Conservation (phyloP, 2,888 invertebrate species). For the Dynastes grantii region DNA sequence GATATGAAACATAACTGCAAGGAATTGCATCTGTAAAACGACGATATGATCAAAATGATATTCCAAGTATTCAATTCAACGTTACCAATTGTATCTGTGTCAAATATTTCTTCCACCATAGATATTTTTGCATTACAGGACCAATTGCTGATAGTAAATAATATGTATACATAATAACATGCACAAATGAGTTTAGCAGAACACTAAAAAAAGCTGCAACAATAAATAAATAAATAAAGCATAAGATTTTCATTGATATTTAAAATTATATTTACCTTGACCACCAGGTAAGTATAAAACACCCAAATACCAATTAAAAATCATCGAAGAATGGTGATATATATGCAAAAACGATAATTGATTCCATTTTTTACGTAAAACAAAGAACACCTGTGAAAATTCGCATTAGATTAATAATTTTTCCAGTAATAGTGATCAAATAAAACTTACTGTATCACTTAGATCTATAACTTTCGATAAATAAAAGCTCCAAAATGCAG, state of each 20-base stretch:
- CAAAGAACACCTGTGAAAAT: slow-evolving; percentile 81
- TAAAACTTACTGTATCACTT: slow-evolving; percentile 82
- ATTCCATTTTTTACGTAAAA: slow-evolving; percentile 90
- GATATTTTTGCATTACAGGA: slow-evolving; percentile 84
- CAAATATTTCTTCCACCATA: slow-evolving; percentile 95
- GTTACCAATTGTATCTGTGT: slow-evolving; percentile 89
- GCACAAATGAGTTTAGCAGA: slow-evolving; percentile 91
- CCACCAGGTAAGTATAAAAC: slow-evolving; percentile 78
- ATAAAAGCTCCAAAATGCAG: slow-evolving; percentile 94
- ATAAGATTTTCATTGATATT: background rate
- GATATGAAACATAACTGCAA: slow-evolving; percentile 56
- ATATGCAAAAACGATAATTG: slow-evolving; percentile 93
- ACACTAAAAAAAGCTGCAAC: slow-evolving; percentile 86
- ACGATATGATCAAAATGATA: background rate
- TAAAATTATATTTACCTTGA: slow-evolving; percentile 69
- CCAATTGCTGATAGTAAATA: slow-evolving; percentile 90
- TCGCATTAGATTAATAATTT: background rate
- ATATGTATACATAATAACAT: slow-evolving; percentile 93
- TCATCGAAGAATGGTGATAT: slow-evolving; percentile 95
- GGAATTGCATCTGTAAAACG: slow-evolving; percentile 57
- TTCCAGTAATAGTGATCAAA: background rate
- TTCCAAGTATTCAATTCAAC: background rate
- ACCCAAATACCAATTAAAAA: slow-evolving; percentile 85
- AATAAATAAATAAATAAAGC: slow-evolving; percentile 66
- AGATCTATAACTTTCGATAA: slow-evolving; percentile 95